Conservation (phyloP, 1,140 invertebrate genomes). For the Tenebrio molitor region DNA sequence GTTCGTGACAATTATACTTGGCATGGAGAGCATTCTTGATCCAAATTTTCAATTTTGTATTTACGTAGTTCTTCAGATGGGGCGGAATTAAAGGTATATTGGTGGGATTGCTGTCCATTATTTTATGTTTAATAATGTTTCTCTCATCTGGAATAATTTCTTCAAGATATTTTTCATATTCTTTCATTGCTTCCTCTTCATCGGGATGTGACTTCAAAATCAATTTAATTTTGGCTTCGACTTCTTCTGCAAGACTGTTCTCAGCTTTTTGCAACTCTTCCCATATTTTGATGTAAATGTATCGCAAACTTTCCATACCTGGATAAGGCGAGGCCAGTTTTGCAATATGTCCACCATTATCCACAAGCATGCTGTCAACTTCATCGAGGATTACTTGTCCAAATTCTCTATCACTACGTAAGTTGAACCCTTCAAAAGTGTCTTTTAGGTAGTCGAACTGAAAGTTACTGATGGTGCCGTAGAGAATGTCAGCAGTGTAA, state of each 20-base stretch:
- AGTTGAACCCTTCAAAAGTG: neutral
- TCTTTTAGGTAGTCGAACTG: conserved; percentile 29
- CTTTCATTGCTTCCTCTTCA: neutral
- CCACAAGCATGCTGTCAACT: conserved; percentile 19
- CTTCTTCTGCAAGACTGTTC: neutral
- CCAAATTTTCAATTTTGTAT: neutral
- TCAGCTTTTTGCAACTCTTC: neutral
- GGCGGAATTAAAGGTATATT: neutral
- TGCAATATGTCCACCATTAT: conserved; percentile 24
- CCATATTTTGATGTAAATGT: conserved; percentile 27
- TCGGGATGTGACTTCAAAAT: neutral
- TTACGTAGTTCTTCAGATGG: neutral
- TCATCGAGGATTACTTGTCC: conserved; percentile 7
- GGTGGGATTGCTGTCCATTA: neutral
- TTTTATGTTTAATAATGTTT: neutral
- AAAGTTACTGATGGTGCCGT: neutral
- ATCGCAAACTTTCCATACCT: neutral
- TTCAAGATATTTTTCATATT: neutral
- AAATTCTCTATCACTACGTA: neutral
- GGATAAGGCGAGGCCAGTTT: conserved; percentile 9
- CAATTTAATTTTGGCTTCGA: neutral
- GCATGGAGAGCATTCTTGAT: no score
- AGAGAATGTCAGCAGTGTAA: conserved; percentile 12
- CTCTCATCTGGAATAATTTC: neutral
- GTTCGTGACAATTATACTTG: no score